A percentile compares a stretch with the other conserved stretches of the same genome.
phyloP scores from a whole-genome alignment of 2,888 invertebrate species.

The Xanthorhoe designata region DNA sequence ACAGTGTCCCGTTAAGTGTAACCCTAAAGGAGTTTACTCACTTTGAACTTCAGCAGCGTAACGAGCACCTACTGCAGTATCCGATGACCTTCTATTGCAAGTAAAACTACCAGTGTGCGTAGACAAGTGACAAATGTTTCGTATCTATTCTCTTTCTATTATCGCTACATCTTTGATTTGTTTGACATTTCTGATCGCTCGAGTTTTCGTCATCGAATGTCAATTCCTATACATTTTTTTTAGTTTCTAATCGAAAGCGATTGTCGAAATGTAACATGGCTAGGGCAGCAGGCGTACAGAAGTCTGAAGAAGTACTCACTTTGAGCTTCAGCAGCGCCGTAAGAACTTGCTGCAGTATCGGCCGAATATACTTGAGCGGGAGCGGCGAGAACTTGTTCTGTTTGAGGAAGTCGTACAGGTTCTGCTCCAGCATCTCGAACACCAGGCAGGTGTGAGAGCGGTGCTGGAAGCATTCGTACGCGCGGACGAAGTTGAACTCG shows the following conservation, averaged over 20 bases:
- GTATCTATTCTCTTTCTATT: too few relatives aligned
- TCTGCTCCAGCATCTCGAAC: slow-evolving; percentile 99
- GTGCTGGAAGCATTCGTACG: slow-evolving; percentile 99
- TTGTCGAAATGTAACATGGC: too few relatives aligned
- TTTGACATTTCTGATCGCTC: too few relatives aligned
- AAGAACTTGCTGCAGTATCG: slow-evolving; percentile 98
- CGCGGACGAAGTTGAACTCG: slow-evolving; percentile 99
- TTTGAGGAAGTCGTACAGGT: slow-evolving; percentile 99
- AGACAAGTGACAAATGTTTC: too few relatives aligned
- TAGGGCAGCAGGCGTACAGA: slow-evolving; percentile 17
- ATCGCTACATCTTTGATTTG: too few relatives aligned
- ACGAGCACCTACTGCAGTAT: too few relatives aligned
- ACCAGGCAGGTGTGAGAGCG: slow-evolving; percentile 99
- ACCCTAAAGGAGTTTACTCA: not conserved
- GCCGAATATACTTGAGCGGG: slow-evolving; percentile 98
- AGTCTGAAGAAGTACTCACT: slow-evolving; percentile 74
- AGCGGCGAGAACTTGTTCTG: slow-evolving; percentile 99
- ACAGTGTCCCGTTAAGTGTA: too few relatives aligned
- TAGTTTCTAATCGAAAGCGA: too few relatives aligned
- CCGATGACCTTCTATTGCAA: not conserved
- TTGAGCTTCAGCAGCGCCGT: slow-evolving; percentile 95
- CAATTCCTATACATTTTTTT: too few relatives aligned
- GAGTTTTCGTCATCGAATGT: too few relatives aligned
- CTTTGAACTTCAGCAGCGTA: not conserved
- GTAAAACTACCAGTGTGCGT: too few relatives aligned